Base-by-base conservation (phyloP, 2,113 vertebrate species). In the Leptosomus discolor region DNA sequence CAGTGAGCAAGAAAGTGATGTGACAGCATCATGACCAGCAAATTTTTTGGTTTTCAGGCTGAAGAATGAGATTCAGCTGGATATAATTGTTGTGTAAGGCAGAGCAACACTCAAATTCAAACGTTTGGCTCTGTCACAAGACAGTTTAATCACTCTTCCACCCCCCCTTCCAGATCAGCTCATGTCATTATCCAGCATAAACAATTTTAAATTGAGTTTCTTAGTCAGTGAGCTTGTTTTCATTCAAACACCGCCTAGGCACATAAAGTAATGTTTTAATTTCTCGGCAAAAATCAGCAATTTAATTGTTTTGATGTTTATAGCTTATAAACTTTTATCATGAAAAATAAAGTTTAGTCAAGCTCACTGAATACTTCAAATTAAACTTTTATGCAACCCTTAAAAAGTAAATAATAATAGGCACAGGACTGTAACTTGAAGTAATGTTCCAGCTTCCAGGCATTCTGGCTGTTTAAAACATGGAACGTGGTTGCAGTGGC, bases 141-240 rank as follows among this genome's bases (percentile, higher is more conserved):
- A 77, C 23, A 53, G 22, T 65, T 94, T 90, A 95, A 70, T 95
- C 88, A 88, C 45, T 61, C 54, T 79, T 91, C 83, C 80, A 86
- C 8, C 7, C 50, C 12, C 16, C 50, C 14, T 46, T 92, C 67
- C 76, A 94, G 80, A 92, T 77, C 83, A 95, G 43, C 65, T 89
- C 19, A 85, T 92, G 92, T 92, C 27, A 82, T 86, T 94, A 94
- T 41, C 41, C 43, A 88, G 54, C 74, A 92, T 74, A 90, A 96
- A 79, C 51, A 88, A 75, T 78, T 94, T 93, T 69, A 85, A 83
- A 85, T 57, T 54, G 53, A 85, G 37, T 89, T 96, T 85, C 60
- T 82, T 97, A 79, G 88, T 83, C 81, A 90, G 68, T 30, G 53
- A 94, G 54, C n/a, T 90, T 95, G 67, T 67, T 96, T 97, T 77